Evolutionary conservation across 2,888 invertebrate species (phyloP).

Genomic region (Diplazon laetatorius): DNA sequence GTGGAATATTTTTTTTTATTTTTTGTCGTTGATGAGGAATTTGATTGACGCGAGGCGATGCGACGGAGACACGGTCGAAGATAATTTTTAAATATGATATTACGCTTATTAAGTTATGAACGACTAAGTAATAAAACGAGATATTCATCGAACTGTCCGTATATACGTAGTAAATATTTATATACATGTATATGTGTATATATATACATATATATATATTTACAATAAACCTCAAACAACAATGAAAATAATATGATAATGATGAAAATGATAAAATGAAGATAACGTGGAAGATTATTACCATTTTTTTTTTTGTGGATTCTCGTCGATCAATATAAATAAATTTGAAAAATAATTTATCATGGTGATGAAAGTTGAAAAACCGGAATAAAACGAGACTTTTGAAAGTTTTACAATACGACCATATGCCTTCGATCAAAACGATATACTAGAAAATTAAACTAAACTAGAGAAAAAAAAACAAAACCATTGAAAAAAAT

Average conservation of each 20-base stretch:
- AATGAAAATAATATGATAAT: slow-evolving; percentile 4
- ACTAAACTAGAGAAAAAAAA: neutral
- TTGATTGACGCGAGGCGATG: slow-evolving; percentile 3
- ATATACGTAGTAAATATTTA: slow-evolving; percentile 43
- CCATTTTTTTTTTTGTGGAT: slow-evolving; percentile 41
- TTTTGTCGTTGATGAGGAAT: slow-evolving; percentile 26
- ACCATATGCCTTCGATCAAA: slow-evolving; percentile 61
- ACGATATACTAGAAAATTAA: slow-evolving; percentile 42
- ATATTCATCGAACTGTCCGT: slow-evolving; percentile 56
- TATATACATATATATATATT: slow-evolving; percentile 50
- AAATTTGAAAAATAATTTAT: neutral
- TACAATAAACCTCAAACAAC: slow-evolving; percentile 32
- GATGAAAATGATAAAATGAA: slow-evolving; percentile 26
- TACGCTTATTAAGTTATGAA: slow-evolving; percentile 61
- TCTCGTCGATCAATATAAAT: slow-evolving; percentile 18
- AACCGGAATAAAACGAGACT: slow-evolving; percentile 49
- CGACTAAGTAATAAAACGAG: slow-evolving; percentile 51
- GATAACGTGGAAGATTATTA: too few species aligned
- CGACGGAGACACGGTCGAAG: slow-evolving; percentile 49
- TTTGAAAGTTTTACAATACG: slow-evolving; percentile 65
- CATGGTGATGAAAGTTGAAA: slow-evolving; percentile 2
- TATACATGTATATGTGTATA: slow-evolving; percentile 55
- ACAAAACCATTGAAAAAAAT: slow-evolving; percentile 5
- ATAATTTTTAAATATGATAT: slow-evolving; percentile 44
- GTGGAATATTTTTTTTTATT: slow-evolving; percentile 59